These are phyloP conservation scores for Fistularia commersonii DNA, from an alignment of 2,797 vertebrate species.

Conservation along the genomic window DNA sequence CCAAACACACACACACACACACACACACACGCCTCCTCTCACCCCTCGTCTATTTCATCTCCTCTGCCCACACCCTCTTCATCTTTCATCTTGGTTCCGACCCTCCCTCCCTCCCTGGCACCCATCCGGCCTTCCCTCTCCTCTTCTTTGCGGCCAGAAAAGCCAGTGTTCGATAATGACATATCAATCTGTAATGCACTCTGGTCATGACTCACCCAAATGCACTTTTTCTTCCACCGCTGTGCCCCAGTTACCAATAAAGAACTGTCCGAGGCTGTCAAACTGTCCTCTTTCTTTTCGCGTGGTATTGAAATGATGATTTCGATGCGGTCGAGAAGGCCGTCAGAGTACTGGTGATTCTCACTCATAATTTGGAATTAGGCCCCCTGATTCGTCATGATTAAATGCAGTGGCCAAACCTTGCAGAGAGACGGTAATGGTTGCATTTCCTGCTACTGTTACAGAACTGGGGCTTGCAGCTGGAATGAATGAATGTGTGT, in stretches of 20 bases:
- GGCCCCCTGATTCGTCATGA: slow-evolving; percentile 29
- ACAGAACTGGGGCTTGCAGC: slow-evolving; percentile 1
- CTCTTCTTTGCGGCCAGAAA: slow-evolving; percentile 30
- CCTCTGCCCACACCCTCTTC: slow-evolving; percentile 16
- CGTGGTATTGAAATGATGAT: slow-evolving; percentile 59
- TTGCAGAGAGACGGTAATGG: slow-evolving; percentile 11
- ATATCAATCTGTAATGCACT: slow-evolving; percentile 65
- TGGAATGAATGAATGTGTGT: not conserved
- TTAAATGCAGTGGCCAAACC: slow-evolving; percentile 21
- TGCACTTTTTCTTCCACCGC: slow-evolving; percentile 36
- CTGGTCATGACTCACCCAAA: slow-evolving; percentile 71
- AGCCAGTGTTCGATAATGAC: slow-evolving; percentile 67
- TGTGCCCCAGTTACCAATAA: slow-evolving; percentile 67
- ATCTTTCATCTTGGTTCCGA: slow-evolving; percentile 31
- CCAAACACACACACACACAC: no score
- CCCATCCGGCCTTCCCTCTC: slow-evolving; percentile 18
- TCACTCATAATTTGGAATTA: slow-evolving; percentile 47
- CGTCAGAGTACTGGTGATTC: slow-evolving; percentile 22
- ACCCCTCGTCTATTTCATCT: slow-evolving; percentile 19
- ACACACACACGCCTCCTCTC: not conserved
- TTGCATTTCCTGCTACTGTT: slow-evolving; percentile 7
- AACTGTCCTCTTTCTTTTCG: slow-evolving; percentile 47
- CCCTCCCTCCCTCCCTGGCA: slow-evolving; percentile 30
- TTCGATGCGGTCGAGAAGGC: slow-evolving; percentile 42
- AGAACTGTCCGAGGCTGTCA: slow-evolving; percentile 53